phyloP scores from a whole-genome alignment of 1,140 invertebrate species.

The Papilio aristodemus region DNA sequence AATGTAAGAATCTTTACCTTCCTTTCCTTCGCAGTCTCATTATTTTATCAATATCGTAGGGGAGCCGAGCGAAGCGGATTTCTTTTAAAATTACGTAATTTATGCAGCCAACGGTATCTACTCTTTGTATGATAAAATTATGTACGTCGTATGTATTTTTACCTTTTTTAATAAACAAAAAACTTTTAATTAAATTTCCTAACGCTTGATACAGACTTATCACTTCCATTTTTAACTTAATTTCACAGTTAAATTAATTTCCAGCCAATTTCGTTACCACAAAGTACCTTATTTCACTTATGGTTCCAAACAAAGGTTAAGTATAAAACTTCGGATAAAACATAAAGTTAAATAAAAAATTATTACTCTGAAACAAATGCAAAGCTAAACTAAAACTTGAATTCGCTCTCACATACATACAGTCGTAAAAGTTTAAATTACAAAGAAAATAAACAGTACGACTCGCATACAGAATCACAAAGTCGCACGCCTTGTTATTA shows the following conservation, averaged over 20 bases:
- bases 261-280: background rate
- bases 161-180: no score
- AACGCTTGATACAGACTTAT: no score
- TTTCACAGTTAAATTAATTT: no score
- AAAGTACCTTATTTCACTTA: background rate
- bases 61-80: background rate
- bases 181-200: no score
- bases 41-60: conserved; percentile 10
- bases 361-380: conserved; percentile 28
- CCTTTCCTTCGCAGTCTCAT: background rate
- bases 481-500: conserved; percentile 29
- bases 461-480: conserved; percentile 28
- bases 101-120: background rate
- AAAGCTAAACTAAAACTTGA: conserved; percentile 25
- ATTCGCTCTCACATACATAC: conserved; percentile 28
- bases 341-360: conserved; percentile 8
- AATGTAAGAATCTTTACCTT: background rate
- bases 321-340: conserved; percentile 19
- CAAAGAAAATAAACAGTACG: conserved; percentile 33
- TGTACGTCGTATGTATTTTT: background rate
- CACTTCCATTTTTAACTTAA: no score
- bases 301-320: conserved; percentile 3
- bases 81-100: conserved; percentile 1
- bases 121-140: background rate
- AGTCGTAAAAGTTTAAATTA: conserved; percentile 33